Evolutionary conservation across 1,140 invertebrate species (phyloP).

Genomic region (Acromyrmex echinatior): DNA sequence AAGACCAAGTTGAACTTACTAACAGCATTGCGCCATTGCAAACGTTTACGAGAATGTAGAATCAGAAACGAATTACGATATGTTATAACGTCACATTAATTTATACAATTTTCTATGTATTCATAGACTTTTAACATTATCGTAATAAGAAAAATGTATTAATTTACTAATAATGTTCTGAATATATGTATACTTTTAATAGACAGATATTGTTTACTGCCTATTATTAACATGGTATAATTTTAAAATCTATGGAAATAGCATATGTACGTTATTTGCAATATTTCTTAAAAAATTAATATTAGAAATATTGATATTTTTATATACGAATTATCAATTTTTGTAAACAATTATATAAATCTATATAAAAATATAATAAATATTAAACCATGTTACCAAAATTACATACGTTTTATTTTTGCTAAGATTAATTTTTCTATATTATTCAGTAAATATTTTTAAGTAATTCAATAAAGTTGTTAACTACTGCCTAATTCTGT

Average conservation of each 20-base stretch:
- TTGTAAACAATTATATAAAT: not conserved
- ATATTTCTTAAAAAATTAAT: conserved; percentile 1
- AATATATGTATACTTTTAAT: not conserved
- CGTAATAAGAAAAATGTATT: not conserved
- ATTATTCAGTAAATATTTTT: conserved; percentile 3
- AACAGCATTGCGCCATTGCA: conserved; percentile 82
- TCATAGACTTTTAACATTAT: not conserved
- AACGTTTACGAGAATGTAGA: conserved; percentile 80
- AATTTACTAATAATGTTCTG: too few species aligned
- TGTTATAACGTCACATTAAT: conserved; percentile 61
- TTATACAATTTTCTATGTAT: not conserved
- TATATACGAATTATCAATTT: not conserved
- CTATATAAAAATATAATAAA: conserved; percentile 1
- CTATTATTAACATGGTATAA: conserved; percentile 6
- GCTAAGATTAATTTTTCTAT: not conserved
- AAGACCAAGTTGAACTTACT: conserved; percentile 83
- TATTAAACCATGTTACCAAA: not conserved
- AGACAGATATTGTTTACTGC: too few species aligned
- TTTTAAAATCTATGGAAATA: not conserved
- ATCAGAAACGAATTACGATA: conserved; percentile 80
- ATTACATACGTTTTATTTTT: not conserved
- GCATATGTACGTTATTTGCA: not conserved
- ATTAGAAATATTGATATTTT: not conserved
- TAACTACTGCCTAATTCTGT: too few species aligned
- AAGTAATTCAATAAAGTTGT: not conserved